Base-by-base conservation (phyloP, 1,140 invertebrate genomes). In the Aradophagus sp. region DNA sequence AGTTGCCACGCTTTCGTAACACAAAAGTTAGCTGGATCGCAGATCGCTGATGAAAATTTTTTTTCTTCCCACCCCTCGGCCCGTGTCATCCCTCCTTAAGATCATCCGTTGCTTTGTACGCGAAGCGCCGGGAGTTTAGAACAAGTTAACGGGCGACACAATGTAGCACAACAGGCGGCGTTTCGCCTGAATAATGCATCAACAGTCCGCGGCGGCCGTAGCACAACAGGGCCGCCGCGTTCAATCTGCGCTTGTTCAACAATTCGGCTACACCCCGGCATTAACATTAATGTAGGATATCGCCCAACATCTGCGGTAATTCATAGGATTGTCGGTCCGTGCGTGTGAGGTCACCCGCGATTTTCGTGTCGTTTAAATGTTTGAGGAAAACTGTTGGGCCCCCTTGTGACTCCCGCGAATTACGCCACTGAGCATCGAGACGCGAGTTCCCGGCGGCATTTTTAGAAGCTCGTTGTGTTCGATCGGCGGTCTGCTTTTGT, bases 141-240 rank as follows among this genome's bases (percentile, higher is more conserved):
- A 72, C 80, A 77, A 84, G 80, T 84, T 83, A 83, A 83, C 81
- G 78, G 73, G 75, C 77, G 78, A 80, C 72, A 75, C 42, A 71
- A 68, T 69, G 67, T 58, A 72, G 68, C 76, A 79, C 77, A 80
- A 76, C 73, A 77, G 77, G 71, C 73, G 76, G 75, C 74, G 78
- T 77, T 77, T 73, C 75, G 77, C 75, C 76, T 83, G 81, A 83
- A 83, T 84, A 82, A 83, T 82, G 80, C 80, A 83, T 81, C 76
- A 74, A 79, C 80, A 73, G 75, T 76, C 67, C 55, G 79, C 74
- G 62, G 66, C 53, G 77, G 52, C 70, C 70, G 70, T 59, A 61
- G 63, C 76, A 76, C 79, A 80, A 78, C 77, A 73, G 36, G 38
- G 55, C 52, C 70, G 69, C 48, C 69, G n/a, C n/a, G 74, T 81